Base-by-base conservation (phyloP, 2,888 invertebrate genomes). In the Melanostoma scalare region DNA sequence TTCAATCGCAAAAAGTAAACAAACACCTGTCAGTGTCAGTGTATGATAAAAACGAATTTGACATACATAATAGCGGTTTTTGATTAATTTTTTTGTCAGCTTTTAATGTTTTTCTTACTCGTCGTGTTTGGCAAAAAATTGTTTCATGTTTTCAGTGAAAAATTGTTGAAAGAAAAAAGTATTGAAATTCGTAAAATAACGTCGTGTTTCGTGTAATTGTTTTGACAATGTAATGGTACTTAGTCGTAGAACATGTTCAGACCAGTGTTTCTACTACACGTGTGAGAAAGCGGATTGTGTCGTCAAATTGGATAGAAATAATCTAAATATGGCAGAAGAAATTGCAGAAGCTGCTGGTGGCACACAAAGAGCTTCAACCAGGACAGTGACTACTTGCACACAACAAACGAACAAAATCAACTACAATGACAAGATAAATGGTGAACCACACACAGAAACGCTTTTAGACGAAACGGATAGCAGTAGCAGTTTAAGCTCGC, bases 11-110 rank as follows among this genome's bases (percentile, higher is more conserved):
- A 68, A 61, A 65, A 84, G 79, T 79, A 84, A 84, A 84, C 84
- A 84, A 84, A 84, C 79, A 84, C 79, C 84, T 84, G 84, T 84
- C 84, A 79, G 55, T 72, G 67, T 50, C n/a, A 42, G 2, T 10
- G 3, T 33, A 58, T 44, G 50, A 10, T 52, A 48, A 36, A 31
- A 42, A 20, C 10, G 58, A 76, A 61, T 75, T 84, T 84, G 74
- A 84, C 84, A 71, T 20, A 20, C 20, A 20, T 30, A 77, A 5
- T 61, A 84, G 79, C 84, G 84, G 82, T 69, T 61, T 63, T 60
- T 55, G 33, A 3, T 46, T 4, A 38, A 1, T 44, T 3, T 10
- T 40, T 38, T 65, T 30, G 58, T 46, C 60, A 10, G 55, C 4
- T 30, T 48, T 9, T 50, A 60, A 58, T 71, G 75, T 79, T 55